Conservation (phyloP, 2,113 vertebrate genomes). For the Strix uralensis region DNA sequence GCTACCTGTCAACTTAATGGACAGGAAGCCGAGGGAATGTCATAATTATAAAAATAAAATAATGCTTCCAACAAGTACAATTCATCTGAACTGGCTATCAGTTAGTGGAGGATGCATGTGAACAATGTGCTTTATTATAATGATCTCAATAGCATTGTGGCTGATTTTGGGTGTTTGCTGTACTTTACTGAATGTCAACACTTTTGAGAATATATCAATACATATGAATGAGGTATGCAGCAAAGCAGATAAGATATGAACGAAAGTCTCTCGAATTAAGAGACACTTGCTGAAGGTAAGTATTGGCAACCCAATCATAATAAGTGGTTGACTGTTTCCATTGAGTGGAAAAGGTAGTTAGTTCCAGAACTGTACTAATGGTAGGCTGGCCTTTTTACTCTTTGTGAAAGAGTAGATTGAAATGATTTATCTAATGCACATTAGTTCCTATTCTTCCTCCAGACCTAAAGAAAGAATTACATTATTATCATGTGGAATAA, state of each 20-base stretch:
- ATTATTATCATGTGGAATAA: background rate
- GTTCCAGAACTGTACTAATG: background rate
- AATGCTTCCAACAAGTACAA: background rate
- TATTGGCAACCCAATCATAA: background rate
- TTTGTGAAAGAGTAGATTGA: background rate
- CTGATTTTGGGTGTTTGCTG: background rate
- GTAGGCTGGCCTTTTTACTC: background rate
- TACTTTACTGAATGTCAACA: background rate
- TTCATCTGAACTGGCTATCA: background rate
- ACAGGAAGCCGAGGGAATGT: background rate
- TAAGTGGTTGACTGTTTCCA: accelerated
- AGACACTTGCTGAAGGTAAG: background rate
- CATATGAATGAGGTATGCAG: background rate
- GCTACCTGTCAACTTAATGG: background rate
- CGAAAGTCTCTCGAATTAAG: background rate
- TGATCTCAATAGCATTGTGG: background rate
- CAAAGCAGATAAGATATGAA: background rate
- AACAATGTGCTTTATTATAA: background rate
- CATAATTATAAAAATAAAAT: background rate
- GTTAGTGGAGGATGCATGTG: background rate
- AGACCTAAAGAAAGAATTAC: background rate
- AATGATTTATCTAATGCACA: background rate
- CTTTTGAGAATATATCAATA: background rate
- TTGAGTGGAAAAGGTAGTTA: background rate
- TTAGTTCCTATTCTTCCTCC: background rate